Conservation (phyloP, 2,888 invertebrate species). For the Pristionchus entomophagus region DNA sequence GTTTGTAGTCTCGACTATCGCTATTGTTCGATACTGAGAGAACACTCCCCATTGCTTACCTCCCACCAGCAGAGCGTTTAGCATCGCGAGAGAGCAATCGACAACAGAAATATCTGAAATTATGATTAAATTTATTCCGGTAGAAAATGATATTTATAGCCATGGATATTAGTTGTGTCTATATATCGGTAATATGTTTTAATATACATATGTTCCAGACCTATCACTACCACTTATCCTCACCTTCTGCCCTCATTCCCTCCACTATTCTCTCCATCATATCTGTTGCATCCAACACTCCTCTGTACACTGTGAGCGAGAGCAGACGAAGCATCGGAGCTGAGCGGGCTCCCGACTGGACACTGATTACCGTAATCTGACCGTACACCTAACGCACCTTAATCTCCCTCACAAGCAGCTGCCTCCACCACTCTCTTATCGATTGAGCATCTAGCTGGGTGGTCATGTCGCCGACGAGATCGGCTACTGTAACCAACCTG, state of each 20-base stretch:
- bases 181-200: neutral
- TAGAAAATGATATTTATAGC: too few species aligned
- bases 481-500: neutral
- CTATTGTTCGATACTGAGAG: too few species aligned
- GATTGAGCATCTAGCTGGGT: neutral
- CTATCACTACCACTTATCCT: neutral
- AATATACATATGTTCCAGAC: neutral
- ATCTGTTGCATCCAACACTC: neutral
- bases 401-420: too few species aligned
- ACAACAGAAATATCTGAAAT: too few species aligned
- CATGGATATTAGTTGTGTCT: neutral
- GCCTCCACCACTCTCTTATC: neutral
- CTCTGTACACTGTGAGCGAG: neutral
- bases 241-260: neutral
- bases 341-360: neutral
- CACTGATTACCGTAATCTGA: neutral
- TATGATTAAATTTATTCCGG: too few species aligned
- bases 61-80: conserved; percentile 1
- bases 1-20: too few species aligned
- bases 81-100: too few species aligned
- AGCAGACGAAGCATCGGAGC: neutral
- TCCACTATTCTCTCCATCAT: neutral
- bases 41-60: too few species aligned
- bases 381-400: neutral
- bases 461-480: neutral